Conservation (phyloP, 2,797 vertebrate species). For the Florisuga fusca region DNA sequence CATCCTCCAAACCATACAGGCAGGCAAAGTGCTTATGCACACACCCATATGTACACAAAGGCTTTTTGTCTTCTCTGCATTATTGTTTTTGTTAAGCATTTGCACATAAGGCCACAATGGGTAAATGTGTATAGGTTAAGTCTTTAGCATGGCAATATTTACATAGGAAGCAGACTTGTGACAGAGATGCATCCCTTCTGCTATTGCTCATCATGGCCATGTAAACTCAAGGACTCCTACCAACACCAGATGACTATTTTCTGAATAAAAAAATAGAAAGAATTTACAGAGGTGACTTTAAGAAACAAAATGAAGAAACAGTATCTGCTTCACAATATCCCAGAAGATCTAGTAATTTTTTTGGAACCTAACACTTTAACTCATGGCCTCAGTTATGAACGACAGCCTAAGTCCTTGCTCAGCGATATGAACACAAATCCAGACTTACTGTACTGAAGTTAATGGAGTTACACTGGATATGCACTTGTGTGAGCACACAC, state of each 20-base stretch:
- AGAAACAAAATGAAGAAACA: not conserved
- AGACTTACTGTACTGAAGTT: not conserved
- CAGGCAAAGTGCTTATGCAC: not conserved
- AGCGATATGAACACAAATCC: not conserved
- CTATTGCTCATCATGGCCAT: not conserved
- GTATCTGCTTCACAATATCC: not conserved
- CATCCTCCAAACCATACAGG: not conserved
- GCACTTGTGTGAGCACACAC: not conserved
- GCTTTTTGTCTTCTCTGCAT: constrained; percentile 48
- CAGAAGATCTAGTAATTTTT: not conserved
- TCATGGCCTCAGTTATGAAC: not conserved
- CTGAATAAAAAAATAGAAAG: not conserved
- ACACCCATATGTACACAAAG: not conserved
- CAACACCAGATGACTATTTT: not conserved
- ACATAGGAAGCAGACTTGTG: constrained; percentile 3
- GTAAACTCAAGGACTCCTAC: not conserved
- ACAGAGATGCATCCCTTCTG: not conserved
- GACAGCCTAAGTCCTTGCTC: not conserved
- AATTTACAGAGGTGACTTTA: not conserved
- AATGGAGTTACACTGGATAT: not conserved
- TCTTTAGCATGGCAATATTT: constrained; percentile 37
- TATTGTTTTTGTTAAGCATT: constrained; percentile 58
- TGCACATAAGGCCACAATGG: constrained; percentile 66
- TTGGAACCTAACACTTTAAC: not conserved
- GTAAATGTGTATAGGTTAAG: constrained; percentile 53